These are phyloP conservation scores for Archaeoteleia sp. DNA, from an alignment of 2,888 invertebrate genomes.

Conservation along the genomic window DNA sequence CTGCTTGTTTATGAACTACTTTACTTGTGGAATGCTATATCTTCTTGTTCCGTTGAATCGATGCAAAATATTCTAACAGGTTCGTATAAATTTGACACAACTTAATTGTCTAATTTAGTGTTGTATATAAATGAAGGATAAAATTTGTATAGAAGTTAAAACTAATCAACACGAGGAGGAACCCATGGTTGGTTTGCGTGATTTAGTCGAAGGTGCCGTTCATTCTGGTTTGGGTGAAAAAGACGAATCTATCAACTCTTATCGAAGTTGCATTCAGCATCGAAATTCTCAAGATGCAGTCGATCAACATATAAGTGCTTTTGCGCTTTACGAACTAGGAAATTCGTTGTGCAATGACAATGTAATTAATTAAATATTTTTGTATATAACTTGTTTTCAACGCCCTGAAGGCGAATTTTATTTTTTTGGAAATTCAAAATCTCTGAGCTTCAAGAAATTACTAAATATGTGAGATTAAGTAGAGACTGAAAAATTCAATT, in stretches of 20 bases:
- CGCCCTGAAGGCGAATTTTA: no score
- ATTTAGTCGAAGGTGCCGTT: conserved; percentile 77
- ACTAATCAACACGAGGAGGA: conserved; percentile 66
- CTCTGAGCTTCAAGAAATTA: no score
- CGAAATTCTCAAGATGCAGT: conserved; percentile 60
- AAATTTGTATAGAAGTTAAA: conserved; percentile 71
- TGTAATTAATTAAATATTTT: no score
- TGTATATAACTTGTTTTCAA: no score
- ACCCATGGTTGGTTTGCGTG: conserved; percentile 78
- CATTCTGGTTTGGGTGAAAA: conserved; percentile 74
- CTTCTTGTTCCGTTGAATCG: conserved; percentile 76
- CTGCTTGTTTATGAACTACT: conserved; percentile 80
- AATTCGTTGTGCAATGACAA: conserved; percentile 61
- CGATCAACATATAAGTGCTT: conserved; percentile 79
- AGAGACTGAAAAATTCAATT: no score
- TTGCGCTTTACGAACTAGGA: conserved; percentile 81
- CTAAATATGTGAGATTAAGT: no score
- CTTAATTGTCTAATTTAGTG: conserved; percentile 12
- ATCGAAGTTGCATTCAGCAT: conserved; percentile 63
- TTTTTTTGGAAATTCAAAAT: no score
- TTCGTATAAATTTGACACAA: conserved; percentile 5
- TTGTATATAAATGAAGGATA: no score
- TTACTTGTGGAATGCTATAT: conserved; percentile 82
- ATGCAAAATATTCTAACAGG: conserved; percentile 74
- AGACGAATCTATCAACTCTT: conserved; percentile 61